These are phyloP conservation scores for Orbicella faveolata DNA, from an alignment of 64 coral and sea anemone genomes.

Conservation along the genomic window DNA sequence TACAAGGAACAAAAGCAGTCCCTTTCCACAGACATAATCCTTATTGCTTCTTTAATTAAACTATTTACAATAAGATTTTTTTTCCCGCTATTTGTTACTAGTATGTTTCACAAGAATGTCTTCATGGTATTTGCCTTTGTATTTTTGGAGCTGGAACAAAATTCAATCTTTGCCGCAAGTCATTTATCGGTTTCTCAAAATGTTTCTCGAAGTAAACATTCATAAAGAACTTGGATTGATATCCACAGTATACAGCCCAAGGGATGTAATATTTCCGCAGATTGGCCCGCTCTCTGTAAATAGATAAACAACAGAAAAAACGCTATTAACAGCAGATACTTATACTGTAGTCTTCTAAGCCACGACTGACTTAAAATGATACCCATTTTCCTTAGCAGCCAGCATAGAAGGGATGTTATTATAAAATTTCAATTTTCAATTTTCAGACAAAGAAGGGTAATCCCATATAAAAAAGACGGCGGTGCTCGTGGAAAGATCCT, in stretches of 20 bases:
- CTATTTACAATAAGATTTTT: neutral
- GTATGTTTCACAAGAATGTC: no score
- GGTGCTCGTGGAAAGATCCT: no score
- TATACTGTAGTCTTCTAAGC: no score
- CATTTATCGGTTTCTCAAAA: conserved; percentile 81
- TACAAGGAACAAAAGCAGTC: no score
- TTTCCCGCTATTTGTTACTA: no score
- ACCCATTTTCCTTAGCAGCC: no score
- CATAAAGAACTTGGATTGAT: conserved; percentile 73
- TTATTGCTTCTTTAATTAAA: neutral
- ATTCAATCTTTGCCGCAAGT: conserved; percentile 65
- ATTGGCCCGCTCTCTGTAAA: conserved; percentile 62
- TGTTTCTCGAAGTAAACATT: conserved; percentile 89
- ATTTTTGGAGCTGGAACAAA: conserved; percentile 58
- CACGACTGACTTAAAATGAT: no score
- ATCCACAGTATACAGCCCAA: conserved; percentile 83
- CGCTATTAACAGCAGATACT: neutral
- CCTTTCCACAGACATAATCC: no score
- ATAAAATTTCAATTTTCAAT: no score
- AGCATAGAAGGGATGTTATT: no score
- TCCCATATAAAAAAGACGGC: no score
- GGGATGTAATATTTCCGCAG: conserved; percentile 77
- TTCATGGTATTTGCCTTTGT: neutral
- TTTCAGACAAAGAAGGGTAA: no score
- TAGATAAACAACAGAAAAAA: neutral